Evolutionary conservation across 1,140 invertebrate genomes (phyloP).

Genomic region (Cydia amplana): DNA sequence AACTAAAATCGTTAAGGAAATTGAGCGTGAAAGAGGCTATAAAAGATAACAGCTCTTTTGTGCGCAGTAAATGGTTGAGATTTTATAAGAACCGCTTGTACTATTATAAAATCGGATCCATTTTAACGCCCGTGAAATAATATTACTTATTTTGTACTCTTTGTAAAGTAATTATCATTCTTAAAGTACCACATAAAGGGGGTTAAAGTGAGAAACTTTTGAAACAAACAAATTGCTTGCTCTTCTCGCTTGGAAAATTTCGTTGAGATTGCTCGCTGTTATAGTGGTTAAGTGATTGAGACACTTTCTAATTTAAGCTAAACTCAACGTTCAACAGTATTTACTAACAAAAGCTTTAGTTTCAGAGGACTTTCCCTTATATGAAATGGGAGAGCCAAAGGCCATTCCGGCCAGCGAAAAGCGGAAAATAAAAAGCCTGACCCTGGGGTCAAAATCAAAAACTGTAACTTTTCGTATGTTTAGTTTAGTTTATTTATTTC

Average conservation of each 20-base stretch:
- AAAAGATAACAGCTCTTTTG: no score
- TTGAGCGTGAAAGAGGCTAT: no score
- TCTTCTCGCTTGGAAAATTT: neutral
- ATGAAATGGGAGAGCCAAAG: neutral
- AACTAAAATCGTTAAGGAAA: no score
- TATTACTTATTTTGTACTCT: neutral
- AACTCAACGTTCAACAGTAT: neutral
- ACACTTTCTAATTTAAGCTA: neutral
- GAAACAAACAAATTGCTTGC: slow-evolving; percentile 15
- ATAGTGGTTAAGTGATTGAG: neutral
- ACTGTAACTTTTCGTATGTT: no score
- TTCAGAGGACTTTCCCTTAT: neutral
- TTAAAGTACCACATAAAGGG: neutral
- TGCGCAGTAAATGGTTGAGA: no score
- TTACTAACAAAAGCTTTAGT: neutral
- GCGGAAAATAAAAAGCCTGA: no score
- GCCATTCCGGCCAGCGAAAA: no score
- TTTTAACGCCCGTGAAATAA: no score
- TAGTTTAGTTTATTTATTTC: no score
- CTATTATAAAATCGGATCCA: no score
- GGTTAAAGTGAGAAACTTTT: neutral
- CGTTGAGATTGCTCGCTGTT: neutral
- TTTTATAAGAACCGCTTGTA: no score
- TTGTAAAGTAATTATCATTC: neutral
- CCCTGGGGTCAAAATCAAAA: no score